These are phyloP conservation scores for Mongoloraphidia duomilia DNA, from an alignment of 2,888 invertebrate genomes.

Conservation along the genomic window DNA sequence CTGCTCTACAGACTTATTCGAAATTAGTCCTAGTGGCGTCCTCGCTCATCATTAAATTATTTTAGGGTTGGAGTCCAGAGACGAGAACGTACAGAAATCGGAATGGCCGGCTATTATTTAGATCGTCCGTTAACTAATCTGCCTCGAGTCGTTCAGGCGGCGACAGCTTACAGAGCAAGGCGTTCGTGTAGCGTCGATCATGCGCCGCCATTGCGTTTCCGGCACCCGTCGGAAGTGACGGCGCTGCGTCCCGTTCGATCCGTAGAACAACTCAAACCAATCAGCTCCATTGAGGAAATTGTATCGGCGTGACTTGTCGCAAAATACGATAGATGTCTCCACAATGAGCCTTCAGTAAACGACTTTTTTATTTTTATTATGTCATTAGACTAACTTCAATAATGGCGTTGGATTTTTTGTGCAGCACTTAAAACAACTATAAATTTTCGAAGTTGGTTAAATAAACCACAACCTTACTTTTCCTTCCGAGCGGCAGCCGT, in stretches of 20 bases:
- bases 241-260: not conserved
- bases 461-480: too few species aligned
- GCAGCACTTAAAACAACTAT: too few species aligned
- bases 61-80: slow-evolving; percentile 42
- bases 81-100: slow-evolving; percentile 43
- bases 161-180: not conserved
- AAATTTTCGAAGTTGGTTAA: too few species aligned
- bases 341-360: too few species aligned
- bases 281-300: not conserved
- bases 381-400: too few species aligned
- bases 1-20: too few species aligned
- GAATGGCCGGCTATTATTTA: slow-evolving; percentile 43
- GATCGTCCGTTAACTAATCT: slow-evolving; percentile 27
- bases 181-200: slow-evolving; percentile 2
- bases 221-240: too few species aligned
- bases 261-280: not conserved
- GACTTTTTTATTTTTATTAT: too few species aligned
- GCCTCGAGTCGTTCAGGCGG: not conserved
- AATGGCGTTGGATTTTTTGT: too few species aligned
- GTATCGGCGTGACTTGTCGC: not conserved
- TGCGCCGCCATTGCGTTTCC: not conserved
- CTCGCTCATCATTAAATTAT: not conserved
- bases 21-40: too few species aligned
- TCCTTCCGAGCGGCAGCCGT: too few species aligned
- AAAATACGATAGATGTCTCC: too few species aligned